Evolutionary conservation across 2,888 invertebrate species (phyloP).

Genomic region (Holacanthella duospinosa): DNA sequence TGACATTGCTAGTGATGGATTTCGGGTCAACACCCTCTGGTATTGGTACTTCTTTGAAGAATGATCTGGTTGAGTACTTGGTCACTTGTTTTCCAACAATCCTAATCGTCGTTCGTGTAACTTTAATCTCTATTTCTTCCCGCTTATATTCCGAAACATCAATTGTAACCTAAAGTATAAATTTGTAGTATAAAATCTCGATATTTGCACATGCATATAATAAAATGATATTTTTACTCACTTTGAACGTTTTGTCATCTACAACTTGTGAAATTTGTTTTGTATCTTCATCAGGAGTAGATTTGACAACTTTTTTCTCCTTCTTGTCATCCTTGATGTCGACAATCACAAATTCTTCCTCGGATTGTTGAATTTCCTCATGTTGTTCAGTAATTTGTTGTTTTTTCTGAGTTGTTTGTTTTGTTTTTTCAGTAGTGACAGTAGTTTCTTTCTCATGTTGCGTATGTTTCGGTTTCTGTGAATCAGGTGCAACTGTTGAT

Average conservation of each 20-base stretch:
- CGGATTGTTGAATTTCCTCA: no score
- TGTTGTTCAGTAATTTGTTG: no score
- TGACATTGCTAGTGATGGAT: not conserved
- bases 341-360: not conserved
- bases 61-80: not conserved
- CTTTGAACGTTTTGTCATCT: not conserved
- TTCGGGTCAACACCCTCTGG: not conserved
- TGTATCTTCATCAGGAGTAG: not conserved
- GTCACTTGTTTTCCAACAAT: not conserved
- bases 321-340: not conserved
- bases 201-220: not conserved
- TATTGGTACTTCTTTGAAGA: slow-evolving; percentile 4
- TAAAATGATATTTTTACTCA: not conserved
- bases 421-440: no score
- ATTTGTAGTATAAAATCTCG: not conserved
- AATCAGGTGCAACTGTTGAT: no score
- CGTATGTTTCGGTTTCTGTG: no score
- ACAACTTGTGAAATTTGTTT: not conserved
- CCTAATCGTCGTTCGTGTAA: not conserved
- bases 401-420: no score
- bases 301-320: not conserved
- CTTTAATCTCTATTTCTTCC: slow-evolving; percentile 2
- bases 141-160: not conserved
- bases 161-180: not conserved
- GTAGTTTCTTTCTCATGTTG: no score